phyloP scores from a whole-genome alignment of 2,797 vertebrate genomes.

The Acanthis flammea region DNA sequence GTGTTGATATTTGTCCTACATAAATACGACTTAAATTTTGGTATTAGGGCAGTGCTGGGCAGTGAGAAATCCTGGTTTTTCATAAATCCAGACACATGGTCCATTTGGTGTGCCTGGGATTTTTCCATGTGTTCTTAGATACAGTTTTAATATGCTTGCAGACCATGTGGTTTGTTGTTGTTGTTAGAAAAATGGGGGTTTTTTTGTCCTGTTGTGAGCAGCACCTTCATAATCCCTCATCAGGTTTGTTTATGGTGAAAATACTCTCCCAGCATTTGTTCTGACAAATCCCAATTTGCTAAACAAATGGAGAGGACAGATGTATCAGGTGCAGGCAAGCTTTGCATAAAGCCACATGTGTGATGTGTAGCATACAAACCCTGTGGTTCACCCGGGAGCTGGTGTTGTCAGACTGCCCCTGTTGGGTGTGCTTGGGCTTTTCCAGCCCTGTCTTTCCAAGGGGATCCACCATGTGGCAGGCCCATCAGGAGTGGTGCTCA shows the following conservation, averaged over 20 bases:
- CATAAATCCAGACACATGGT: background rate
- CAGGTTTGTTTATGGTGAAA: background rate
- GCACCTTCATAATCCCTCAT: rapidly evolving
- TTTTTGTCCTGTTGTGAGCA: background rate
- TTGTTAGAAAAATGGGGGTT: background rate
- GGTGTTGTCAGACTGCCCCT: rapidly evolving
- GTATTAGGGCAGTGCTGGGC: no score
- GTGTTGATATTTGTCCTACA: background rate
- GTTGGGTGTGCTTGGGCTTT: background rate
- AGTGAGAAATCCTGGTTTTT: background rate
- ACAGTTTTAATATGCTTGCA: background rate
- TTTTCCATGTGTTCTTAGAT: background rate
- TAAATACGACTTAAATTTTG: background rate
- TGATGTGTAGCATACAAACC: background rate
- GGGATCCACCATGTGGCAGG: background rate
- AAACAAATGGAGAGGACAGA: background rate
- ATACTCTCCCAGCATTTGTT: background rate
- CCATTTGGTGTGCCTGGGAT: background rate
- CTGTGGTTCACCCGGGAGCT: background rate
- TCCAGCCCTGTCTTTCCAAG: rapidly evolving
- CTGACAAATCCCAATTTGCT: background rate
- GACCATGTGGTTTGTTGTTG: background rate
- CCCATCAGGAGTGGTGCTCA: background rate
- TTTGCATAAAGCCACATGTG: background rate
- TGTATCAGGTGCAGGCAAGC: background rate